Conservation (phyloP, 2,888 invertebrate genomes). For the Neuroscelio doddi region DNA sequence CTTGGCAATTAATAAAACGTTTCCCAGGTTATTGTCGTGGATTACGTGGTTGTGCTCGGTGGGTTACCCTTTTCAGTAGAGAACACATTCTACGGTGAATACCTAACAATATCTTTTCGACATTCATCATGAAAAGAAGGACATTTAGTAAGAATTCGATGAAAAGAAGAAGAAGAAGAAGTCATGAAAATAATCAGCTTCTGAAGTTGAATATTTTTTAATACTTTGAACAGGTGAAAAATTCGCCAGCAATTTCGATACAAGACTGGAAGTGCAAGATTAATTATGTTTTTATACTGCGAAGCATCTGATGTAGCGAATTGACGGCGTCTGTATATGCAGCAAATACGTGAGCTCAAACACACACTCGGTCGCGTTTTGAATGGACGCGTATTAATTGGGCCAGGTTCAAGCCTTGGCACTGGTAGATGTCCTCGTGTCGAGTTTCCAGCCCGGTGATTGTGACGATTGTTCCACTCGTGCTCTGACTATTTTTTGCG, state of each 20-base stretch:
- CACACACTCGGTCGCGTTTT: conserved; percentile 55
- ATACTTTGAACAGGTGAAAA: too few relatives aligned
- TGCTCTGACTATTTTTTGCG: conserved; percentile 14
- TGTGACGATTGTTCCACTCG: conserved; percentile 53
- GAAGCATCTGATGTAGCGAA: not conserved
- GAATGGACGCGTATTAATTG: conserved; percentile 70
- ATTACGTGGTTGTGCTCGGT: conserved; percentile 61
- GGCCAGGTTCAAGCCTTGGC: conserved; percentile 64
- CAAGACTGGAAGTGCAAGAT: conserved; percentile 2
- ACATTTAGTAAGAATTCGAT: too few relatives aligned
- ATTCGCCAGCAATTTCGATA: not conserved
- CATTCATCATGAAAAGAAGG: not conserved
- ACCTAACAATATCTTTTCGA: conserved; percentile 14
- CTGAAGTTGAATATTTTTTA: too few relatives aligned
- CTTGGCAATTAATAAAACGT: conserved; percentile 70
- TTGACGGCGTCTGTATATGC: conserved; percentile 1
- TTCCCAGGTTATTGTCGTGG: conserved; percentile 69
- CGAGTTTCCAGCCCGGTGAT: conserved; percentile 68
- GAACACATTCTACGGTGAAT: conserved; percentile 34
- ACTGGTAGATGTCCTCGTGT: conserved; percentile 70
- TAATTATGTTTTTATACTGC: conserved; percentile 3
- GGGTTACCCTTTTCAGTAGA: conserved; percentile 63
- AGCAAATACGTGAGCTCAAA: conserved; percentile 35
- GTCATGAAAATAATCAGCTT: too few relatives aligned
- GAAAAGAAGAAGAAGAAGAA: too few relatives aligned